phyloP scores from a whole-genome alignment of 2,113 vertebrate species.

The Bucco capensis region DNA sequence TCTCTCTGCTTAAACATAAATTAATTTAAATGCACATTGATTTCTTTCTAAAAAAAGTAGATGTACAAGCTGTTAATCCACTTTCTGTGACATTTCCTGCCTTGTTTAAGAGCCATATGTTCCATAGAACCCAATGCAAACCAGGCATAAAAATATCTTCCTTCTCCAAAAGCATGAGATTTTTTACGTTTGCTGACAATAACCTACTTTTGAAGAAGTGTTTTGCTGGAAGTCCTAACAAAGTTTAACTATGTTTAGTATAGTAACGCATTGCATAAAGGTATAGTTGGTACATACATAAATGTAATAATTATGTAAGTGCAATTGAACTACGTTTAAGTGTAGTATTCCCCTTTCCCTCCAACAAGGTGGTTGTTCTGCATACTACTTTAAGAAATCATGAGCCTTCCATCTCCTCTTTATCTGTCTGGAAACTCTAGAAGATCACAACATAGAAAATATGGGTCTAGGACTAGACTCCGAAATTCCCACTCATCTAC shows the following conservation, averaged over 20 bases:
- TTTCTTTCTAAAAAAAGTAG: conserved; percentile 7
- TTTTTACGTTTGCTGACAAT: not conserved
- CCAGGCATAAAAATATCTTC: not conserved
- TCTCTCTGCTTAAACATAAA: not conserved
- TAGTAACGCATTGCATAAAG: not conserved
- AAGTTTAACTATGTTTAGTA: not conserved
- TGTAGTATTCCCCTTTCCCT: not conserved
- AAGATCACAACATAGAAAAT: not conserved
- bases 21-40: not conserved
- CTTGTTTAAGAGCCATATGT: not conserved
- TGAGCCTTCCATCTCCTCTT: fast-evolving
- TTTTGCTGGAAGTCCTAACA: not conserved
- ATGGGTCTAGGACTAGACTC: not conserved
- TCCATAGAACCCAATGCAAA: not conserved
- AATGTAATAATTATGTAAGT: not conserved
- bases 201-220: not conserved
- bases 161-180: not conserved
- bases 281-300: not conserved
- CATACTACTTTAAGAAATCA: not conserved
- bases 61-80: not conserved
- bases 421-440: not conserved
- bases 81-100: not conserved
- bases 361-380: fast-evolving
- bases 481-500: not conserved
- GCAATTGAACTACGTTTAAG: too few relatives aligned